Base-by-base conservation (phyloP, 1,140 invertebrate genomes). In the Aporrectodea caliginosa region DNA sequence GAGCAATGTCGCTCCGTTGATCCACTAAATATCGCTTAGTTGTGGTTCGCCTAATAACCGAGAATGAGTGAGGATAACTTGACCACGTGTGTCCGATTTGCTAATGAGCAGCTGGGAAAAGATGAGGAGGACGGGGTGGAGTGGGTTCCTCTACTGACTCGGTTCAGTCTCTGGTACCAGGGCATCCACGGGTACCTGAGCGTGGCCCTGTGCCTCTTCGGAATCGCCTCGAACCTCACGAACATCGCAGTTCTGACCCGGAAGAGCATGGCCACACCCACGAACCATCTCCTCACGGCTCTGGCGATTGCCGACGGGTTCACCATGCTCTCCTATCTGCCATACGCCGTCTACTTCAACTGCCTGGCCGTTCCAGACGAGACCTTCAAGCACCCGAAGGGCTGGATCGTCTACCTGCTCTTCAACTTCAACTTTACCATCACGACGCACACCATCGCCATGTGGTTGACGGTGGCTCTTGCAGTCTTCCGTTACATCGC, bases 401-500 rank as follows among this genome's bases (percentile, higher is more conserved):
- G 75, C 35, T 87, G 86, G 87, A 84, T 85, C 82, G 69, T 79
- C 6, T 88, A 84, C 79, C 77, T 86, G 16, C 78, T 87, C 1
- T 84, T 88, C 78, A 83, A 86, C 71, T 79, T 85, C 29, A 85
- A 95, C 82, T 96, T 96, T 85, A 88, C 90, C 0, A 86, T 89
- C 91, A 93, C 95, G 0, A 90, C 93, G 84, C 96, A 98, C 86
- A 97, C 95, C 0, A 94, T 97, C 69, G 95, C 95, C 0, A 97
- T 96, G 76, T 96, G 93, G 91, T 86, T 98, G 78, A 96, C 95
- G 0, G 93, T 98, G 0, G 94, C 93, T 0, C 86, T 98, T 58
- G 95, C 96, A 0, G 92, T 98, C 1, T 97, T 96, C 93, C 89
- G 96, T 1, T 98, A 95, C 85, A n/a, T n/a, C n/a, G n/a, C n/a